Conservation (phyloP, 2,888 invertebrate species). For the Tupiocoris notatus region DNA sequence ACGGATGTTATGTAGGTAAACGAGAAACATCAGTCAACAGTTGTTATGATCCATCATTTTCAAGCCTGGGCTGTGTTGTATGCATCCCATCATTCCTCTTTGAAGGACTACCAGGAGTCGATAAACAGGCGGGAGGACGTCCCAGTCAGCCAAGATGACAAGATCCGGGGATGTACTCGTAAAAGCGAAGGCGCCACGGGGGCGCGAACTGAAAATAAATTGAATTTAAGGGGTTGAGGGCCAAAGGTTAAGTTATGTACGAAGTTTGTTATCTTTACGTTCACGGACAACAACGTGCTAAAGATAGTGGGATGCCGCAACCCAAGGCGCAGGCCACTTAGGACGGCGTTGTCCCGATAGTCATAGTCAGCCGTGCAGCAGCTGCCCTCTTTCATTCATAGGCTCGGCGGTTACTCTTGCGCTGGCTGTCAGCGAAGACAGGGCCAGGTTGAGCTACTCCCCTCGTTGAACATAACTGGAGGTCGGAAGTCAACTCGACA, state of each 20-base stretch:
- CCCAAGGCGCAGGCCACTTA: background rate
- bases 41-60: background rate
- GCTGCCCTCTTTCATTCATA: background rate
- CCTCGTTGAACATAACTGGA: no score
- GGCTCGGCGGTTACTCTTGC: background rate
- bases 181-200: background rate
- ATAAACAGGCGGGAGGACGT: background rate
- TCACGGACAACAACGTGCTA: background rate
- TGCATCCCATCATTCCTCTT: background rate
- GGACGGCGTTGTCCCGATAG: background rate
- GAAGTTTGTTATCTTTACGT: background rate
- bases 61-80: background rate
- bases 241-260: background rate
- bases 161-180: background rate
- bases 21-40: background rate
- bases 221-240: background rate
- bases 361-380: background rate
- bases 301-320: background rate
- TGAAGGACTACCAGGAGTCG: background rate
- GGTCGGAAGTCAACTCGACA: background rate
- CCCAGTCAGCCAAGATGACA: background rate
- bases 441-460: background rate
- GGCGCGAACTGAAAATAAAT: background rate
- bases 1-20: background rate
- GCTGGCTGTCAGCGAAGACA: background rate